These are phyloP conservation scores for Epinephelus coioides DNA, from an alignment of 2,797 vertebrate genomes.

Conservation along the genomic window DNA sequence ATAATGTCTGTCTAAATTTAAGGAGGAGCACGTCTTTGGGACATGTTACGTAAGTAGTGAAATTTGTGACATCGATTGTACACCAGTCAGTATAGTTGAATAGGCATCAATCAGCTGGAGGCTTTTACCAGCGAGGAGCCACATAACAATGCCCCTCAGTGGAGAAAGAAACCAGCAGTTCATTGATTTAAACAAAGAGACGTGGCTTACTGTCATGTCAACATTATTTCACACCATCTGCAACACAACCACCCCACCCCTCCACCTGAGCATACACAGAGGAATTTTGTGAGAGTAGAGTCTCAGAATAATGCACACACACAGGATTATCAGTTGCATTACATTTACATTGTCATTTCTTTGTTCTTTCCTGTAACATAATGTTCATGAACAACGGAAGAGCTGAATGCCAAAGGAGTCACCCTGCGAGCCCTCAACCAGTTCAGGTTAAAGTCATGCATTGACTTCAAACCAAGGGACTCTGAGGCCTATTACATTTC, in stretches of 20 bases:
- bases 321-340: neutral
- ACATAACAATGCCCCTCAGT: no score
- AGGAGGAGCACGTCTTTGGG: neutral
- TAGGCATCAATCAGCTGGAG: neutral
- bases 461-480: slow-evolving; percentile 90
- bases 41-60: neutral
- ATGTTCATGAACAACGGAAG: slow-evolving; percentile 66
- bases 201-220: no score
- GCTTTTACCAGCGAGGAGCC: fast-evolving
- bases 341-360: slow-evolving; percentile 1
- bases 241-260: neutral
- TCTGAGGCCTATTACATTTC: slow-evolving; percentile 83
- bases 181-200: neutral
- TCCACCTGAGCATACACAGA: neutral
- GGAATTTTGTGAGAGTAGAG: no score
- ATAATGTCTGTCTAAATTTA: neutral
- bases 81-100: no score
- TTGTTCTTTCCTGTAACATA: neutral
- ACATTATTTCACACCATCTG: neutral
- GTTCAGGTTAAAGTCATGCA: slow-evolving; percentile 91
- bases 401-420: slow-evolving; percentile 90
- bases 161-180: no score
- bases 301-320: neutral
- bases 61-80: neutral
- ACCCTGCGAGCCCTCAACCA: slow-evolving; percentile 89